Conservation (phyloP, 2,797 vertebrate genomes). For the Cygnus olor region DNA sequence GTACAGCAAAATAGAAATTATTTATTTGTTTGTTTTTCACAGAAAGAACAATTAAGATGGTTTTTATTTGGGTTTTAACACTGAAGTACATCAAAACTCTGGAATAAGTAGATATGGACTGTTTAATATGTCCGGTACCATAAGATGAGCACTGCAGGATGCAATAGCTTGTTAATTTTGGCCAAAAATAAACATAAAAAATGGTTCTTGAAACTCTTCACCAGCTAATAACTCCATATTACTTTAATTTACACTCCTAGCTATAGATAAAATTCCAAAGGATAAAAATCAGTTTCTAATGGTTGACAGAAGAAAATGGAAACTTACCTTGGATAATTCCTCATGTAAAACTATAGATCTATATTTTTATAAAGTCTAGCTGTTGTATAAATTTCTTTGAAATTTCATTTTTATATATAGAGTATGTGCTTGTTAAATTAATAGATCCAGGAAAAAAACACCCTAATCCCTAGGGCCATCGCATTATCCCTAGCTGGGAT, state of each 20-base stretch:
- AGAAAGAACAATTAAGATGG: background rate
- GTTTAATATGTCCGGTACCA: background rate
- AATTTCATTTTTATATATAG: conserved; percentile 58
- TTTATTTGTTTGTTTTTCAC: background rate
- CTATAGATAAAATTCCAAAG: conserved; percentile 4
- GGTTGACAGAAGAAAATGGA: background rate
- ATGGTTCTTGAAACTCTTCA: background rate
- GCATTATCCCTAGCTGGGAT: conserved; percentile 13
- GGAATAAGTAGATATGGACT: background rate
- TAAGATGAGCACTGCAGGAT: background rate
- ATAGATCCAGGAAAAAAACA: conserved; percentile 30
- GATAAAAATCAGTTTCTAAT: conserved; percentile 6
- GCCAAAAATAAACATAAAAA: background rate
- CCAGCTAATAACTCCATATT: background rate
- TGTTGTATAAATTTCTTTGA: conserved; percentile 67
- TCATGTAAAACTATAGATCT: conserved; percentile 62
- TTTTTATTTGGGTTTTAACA: conserved; percentile 3
- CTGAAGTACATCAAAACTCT: conserved; percentile 31
- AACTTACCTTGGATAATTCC: conserved; percentile 37
- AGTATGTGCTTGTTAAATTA: conserved; percentile 59
- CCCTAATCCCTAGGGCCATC: conserved; percentile 7
- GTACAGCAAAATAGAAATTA: conserved; percentile 43
- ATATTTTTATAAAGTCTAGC: conserved; percentile 72
- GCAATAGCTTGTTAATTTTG: background rate
- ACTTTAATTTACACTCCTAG: background rate